Conservation (phyloP, 2,113 vertebrate species). For the Suncus etruscus region DNA sequence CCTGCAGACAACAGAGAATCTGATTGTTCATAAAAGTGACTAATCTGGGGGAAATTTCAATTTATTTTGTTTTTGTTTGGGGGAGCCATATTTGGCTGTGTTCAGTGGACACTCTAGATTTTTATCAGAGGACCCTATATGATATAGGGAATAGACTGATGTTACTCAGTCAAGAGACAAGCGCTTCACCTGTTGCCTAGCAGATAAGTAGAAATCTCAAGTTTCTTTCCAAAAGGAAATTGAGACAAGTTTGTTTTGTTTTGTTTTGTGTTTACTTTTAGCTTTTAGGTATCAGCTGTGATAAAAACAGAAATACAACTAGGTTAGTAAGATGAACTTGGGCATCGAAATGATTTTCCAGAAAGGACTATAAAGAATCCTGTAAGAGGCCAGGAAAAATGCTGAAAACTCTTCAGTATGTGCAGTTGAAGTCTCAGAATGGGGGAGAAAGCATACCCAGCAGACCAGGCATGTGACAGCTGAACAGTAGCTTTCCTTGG, state of each 20-base stretch:
- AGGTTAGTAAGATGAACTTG: neutral
- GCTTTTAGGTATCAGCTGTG: neutral
- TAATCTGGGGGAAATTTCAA: constrained; percentile 9
- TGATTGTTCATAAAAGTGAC: neutral
- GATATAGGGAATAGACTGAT: too few relatives aligned
- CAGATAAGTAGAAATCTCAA: too few relatives aligned
- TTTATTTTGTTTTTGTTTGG: neutral
- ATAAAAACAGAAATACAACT: constrained; percentile 42
- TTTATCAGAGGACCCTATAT: too few relatives aligned
- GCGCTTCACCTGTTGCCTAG: too few relatives aligned
- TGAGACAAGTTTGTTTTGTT: neutral
- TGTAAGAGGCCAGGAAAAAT: too few relatives aligned
- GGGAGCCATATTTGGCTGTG: too few relatives aligned
- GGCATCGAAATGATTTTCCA: neutral
- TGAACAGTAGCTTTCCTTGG: neutral
- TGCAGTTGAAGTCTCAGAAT: too few relatives aligned
- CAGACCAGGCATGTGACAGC: neutral
- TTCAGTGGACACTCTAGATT: too few relatives aligned
- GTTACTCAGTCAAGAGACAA: too few relatives aligned
- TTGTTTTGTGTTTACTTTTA: neutral
- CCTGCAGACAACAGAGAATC: neutral
- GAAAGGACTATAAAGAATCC: neutral
- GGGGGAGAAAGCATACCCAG: too few relatives aligned
- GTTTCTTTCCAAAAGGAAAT: constrained; percentile 15
- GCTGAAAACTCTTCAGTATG: too few relatives aligned